Conservation (phyloP, 30 jellyfish, hydroid and myxozoan genomes). For the Nemopilema nomurai region DNA sequence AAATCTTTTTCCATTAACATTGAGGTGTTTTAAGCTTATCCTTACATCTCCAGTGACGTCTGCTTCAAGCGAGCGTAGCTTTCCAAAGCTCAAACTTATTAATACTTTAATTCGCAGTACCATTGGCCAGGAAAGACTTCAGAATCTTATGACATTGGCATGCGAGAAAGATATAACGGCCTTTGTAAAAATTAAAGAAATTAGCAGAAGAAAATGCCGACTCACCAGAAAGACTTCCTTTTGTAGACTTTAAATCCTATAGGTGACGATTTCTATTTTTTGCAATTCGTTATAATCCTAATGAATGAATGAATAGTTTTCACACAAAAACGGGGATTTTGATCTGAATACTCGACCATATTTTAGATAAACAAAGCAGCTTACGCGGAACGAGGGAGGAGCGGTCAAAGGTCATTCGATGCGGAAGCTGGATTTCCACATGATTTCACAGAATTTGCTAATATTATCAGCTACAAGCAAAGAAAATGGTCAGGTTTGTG, state of each 20-base stretch:
- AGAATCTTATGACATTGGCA: slow-evolving; percentile 23
- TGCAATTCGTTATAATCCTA: no score
- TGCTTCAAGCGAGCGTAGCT: slow-evolving; percentile 41
- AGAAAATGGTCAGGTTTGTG: neutral
- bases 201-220: no score
- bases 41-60: neutral
- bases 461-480: neutral
- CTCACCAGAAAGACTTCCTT: no score
- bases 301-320: no score
- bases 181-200: neutral
- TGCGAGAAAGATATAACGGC: slow-evolving; percentile 39
- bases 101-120: slow-evolving; percentile 29
- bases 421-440: neutral
- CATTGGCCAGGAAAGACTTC: slow-evolving; percentile 44
- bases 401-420: neutral
- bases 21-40: no score
- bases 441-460: neutral
- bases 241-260: no score
- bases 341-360: no score
- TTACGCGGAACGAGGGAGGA: neutral
- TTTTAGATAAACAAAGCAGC: no score
- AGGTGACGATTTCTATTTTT: no score
- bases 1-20: no score
- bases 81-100: slow-evolving; percentile 38
- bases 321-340: no score